Evolutionary conservation across 2,113 vertebrate genomes (phyloP).

Genomic region (Xiphophorus hellerii): DNA sequence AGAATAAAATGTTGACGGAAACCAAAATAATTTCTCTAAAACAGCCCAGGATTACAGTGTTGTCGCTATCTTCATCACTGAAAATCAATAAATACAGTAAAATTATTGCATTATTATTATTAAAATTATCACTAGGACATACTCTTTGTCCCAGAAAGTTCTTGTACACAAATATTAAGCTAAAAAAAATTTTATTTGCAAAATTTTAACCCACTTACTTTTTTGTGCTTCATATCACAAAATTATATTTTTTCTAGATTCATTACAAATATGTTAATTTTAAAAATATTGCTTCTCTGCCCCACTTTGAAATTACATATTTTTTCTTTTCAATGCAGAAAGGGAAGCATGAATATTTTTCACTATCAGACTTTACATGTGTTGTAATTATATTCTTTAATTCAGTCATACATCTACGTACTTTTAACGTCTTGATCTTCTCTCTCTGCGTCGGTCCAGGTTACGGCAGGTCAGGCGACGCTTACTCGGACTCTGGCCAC

Average conservation of each 20-base stretch:
- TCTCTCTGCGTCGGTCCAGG: conserved; percentile 72
- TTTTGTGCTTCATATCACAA: neutral
- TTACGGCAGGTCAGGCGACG: conserved; percentile 87
- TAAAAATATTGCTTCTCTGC: too few species aligned
- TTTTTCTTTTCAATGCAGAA: too few species aligned
- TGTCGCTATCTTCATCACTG: neutral
- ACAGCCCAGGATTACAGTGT: neutral
- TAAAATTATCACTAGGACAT: too few species aligned
- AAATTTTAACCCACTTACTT: too few species aligned
- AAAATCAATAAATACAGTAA: neutral
- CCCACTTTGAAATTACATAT: too few species aligned
- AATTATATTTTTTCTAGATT: too few species aligned
- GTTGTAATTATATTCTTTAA: neutral
- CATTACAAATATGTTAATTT: too few species aligned
- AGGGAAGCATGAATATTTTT: too few species aligned
- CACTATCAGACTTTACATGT: neutral
- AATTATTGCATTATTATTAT: too few species aligned
- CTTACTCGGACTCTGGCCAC: conserved; percentile 95
- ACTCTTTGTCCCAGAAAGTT: too few species aligned
- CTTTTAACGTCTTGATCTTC: neutral
- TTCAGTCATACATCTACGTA: neutral
- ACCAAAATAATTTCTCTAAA: neutral
- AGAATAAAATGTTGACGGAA: neutral
- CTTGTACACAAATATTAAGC: too few species aligned
- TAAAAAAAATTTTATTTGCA: too few species aligned